A percentile compares a stretch with the other conserved stretches of the same genome.
Evolutionary conservation across 2,797 vertebrate genomes (phyloP).

Genomic region (Hoplostethus mediterraneus): DNA sequence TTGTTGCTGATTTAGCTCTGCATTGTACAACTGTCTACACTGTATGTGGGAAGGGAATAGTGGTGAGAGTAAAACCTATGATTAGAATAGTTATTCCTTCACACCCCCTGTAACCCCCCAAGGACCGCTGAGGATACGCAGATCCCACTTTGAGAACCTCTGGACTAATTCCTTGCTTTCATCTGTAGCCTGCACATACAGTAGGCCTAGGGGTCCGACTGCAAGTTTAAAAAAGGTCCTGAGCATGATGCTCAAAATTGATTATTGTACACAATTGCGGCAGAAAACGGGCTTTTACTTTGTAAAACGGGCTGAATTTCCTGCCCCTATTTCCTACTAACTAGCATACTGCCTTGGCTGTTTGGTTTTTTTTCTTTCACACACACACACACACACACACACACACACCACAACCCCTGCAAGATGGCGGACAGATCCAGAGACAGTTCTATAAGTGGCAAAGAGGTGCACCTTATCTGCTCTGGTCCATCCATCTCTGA

Average conservation of each 20-base stretch:
- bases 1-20: background rate
- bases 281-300: background rate
- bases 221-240: background rate
- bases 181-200: background rate
- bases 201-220: background rate
- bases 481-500: slow-evolving; percentile 37
- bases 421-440: slow-evolving; percentile 20
- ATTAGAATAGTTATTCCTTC: too few relatives aligned
- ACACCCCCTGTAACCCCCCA: too few relatives aligned
- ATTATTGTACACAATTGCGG: too few relatives aligned
- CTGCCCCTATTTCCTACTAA: background rate
- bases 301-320: background rate
- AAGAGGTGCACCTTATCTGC: slow-evolving; percentile 39
- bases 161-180: background rate
- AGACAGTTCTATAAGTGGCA: slow-evolving; percentile 40
- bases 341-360: background rate
- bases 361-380: background rate
- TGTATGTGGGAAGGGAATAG: too few relatives aligned
- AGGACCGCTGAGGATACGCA: too few relatives aligned
- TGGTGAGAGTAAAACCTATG: too few relatives aligned
- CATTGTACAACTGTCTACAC: background rate
- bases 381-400: background rate
- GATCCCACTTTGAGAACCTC: too few relatives aligned
- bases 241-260: background rate
- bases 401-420: background rate